phyloP scores from a whole-genome alignment of 2,888 invertebrate genomes.

The Diplolepis rosae region DNA sequence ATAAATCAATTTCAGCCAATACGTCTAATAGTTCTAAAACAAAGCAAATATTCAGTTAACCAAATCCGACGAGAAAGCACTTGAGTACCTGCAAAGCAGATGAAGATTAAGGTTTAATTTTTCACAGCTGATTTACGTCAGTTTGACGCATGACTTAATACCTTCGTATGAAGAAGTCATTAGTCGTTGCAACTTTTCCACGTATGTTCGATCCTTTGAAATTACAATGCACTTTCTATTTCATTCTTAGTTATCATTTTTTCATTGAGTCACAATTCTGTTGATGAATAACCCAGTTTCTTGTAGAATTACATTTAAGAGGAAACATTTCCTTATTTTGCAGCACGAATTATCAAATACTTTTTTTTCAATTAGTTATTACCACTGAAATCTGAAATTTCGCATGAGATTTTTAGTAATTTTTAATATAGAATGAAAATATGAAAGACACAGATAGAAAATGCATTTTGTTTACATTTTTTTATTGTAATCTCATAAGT shows the following conservation, averaged over 20 bases:
- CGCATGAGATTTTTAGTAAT: not conserved
- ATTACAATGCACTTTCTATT: not conserved
- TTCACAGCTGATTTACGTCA: not conserved
- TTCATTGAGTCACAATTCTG: not conserved
- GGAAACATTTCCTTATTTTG: not conserved
- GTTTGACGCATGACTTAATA: not conserved
- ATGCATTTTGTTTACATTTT: not conserved
- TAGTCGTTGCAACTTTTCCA: constrained; percentile 12
- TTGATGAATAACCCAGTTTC: not conserved
- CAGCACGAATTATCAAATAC: not conserved
- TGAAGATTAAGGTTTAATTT: not conserved
- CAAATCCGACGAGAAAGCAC: too few relatives aligned
- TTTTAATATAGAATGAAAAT: not conserved
- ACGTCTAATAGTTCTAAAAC: not conserved
- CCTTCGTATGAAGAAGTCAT: not conserved
- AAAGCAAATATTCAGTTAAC: not conserved
- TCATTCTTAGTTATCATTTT: not conserved
- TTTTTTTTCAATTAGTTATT: not conserved
- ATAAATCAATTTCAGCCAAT: not conserved
- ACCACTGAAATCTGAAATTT: too few relatives aligned
- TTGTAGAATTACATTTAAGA: not conserved
- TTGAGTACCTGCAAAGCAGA: not conserved
- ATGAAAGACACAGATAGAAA: not conserved
- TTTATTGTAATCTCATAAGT: not conserved
- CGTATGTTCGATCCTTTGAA: not conserved